phyloP scores from a whole-genome alignment of 2,888 invertebrate species.

The Ornithoptera priamus region DNA sequence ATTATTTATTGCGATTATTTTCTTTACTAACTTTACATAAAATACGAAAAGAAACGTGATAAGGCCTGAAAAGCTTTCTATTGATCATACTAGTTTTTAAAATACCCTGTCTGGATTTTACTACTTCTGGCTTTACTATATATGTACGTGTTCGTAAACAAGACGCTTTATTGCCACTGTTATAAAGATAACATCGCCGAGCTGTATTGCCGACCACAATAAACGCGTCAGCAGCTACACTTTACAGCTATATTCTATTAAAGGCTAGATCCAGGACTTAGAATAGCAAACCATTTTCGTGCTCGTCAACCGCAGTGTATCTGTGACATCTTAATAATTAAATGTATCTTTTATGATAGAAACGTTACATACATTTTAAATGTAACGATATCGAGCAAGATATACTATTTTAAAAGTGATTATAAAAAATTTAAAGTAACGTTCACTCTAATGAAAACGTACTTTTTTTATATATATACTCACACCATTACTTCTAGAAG shows the following conservation, averaged over 20 bases:
- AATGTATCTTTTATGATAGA: not conserved
- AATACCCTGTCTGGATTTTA: too few species aligned
- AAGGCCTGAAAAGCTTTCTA: too few species aligned
- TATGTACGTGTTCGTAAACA: not conserved
- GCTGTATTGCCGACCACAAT: not conserved
- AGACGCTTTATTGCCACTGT: not conserved
- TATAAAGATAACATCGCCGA: not conserved
- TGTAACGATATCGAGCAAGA: too few species aligned
- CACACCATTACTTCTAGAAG: too few species aligned
- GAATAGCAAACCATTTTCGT: not conserved
- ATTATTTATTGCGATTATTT: not conserved
- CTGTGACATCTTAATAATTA: not conserved
- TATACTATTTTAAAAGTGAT: too few species aligned
- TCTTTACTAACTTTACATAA: not conserved
- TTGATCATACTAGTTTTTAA: too few species aligned
- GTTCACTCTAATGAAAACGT: too few species aligned
- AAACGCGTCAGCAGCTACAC: not conserved
- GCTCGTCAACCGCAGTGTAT: not conserved
- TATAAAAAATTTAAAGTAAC: too few species aligned
- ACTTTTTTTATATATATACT: too few species aligned
- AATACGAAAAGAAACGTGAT: too few species aligned
- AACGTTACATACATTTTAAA: not conserved
- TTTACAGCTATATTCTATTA: not conserved
- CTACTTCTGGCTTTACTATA: too few species aligned
- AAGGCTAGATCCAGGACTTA: not conserved